Evolutionary conservation across 2,797 vertebrate genomes (phyloP), one percentile per base, ranked within the genome.

Genomic region (Geotrypetes seraphini): DNA sequence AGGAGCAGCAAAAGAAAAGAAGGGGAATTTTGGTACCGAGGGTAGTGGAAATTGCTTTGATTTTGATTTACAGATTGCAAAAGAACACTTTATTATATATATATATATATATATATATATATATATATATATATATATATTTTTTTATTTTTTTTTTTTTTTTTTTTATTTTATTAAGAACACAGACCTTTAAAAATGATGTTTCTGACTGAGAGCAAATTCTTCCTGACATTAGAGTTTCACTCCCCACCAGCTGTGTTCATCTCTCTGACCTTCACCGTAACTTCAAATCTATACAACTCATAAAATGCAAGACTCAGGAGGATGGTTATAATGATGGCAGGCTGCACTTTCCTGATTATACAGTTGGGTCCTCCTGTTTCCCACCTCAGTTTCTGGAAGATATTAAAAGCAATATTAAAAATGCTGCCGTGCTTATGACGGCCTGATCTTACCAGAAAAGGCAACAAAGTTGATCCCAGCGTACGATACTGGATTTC

Each of bases 401-500:
- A 38, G 34, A 31, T 64, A 56, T 60, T 56, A 60, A 62, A 63
- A 49, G 17, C 47, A 37, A 34, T 48, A 58, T 55, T 64, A 39
- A 56, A 66, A 54, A 53, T 43, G 12, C 12, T 53, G 20, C 38
- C 16, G 16, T 60, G 49, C 18, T 67, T 66, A 34, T 42, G 21
- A 36, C 45, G 41, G 14, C 17, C 19, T 35, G 32, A 45, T 37
- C 34, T 9, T 38, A 53, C 30, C 2, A 16, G 36, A 36, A 32
- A 55, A 54, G 38, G 22, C 50, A 40, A 28, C 11, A 39, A 47
- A 67, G 65, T 12, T 50, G 48, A 50, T 64, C 53, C 32, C 25
- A 36, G 27, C 51, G 42, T 33, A 12, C 31, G 43, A 33, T 31
- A 27, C 25, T 6, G 12, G 32, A 21, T 63, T 49, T 40, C 32